Evolutionary conservation across 2,797 vertebrate species (phyloP), one percentile per base, ranked within the genome.

Genomic region (Acanthurus lineatus): DNA sequence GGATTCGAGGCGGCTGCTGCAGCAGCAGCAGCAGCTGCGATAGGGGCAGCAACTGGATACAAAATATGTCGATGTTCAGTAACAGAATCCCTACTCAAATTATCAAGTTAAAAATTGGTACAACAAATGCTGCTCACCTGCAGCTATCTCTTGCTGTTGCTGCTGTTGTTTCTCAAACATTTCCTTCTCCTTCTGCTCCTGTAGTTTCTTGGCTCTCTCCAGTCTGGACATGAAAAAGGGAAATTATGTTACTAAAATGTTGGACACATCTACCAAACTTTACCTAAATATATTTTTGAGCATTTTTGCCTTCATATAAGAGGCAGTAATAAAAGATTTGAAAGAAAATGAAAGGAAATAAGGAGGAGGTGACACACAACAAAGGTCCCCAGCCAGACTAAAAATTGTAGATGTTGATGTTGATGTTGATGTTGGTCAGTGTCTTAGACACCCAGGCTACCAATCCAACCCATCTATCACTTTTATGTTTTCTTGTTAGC

Each of bases 141-240:
- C 95, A 89, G 91, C 95, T 8, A 96, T 96, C 90, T 99, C 97
- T 89, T 98, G 97, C 78, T 95, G 94, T 79, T 94, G 92, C 65
- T 97, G 96, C 84, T 99, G 98, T 86, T 97, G 97, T 86, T 99
- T 98, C 89, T 99, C 97, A 77, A 97, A 93, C 94, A 97, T 92
- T 89, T 99, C 98, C 52, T 99, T 99, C 86, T 99, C 98, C 86
- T 98, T 97, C 87, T 99, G 98, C 83, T 99, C 98, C 88, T 99
- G 98, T 42, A 99, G 94, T 81, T 99, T 99, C 91, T 99, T 99
- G 48, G 98, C 98, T 90, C 98, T 96, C 91, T 99, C 98, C 92
- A 99, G 94, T 78, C 98, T 99, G 86, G 7, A 82, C 69, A 65
- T 35, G 69, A 57, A 65, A 44, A 81, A 6, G 51, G 20, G 20